A percentile compares a stretch with the other conserved stretches of the same genome.
phyloP scores from a whole-genome alignment of 92 coral and sea anemone genomes.

The Chrysogorgia sp. region DNA sequence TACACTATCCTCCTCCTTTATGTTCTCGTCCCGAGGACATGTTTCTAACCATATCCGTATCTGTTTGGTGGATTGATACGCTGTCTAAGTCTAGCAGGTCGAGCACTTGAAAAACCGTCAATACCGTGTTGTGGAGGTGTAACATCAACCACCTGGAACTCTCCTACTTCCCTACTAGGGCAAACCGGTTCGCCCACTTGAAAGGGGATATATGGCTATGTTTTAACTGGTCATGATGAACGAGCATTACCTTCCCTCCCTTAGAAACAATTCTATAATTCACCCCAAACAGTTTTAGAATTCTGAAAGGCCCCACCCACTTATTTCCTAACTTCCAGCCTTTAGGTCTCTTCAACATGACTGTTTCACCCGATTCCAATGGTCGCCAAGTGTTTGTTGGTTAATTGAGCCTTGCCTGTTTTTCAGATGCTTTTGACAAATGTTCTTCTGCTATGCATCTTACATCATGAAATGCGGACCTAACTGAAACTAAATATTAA shows the following conservation, averaged over 20 bases:
- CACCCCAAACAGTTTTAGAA: constrained; percentile 4
- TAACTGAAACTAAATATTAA: too few relatives aligned
- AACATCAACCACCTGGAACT: too few relatives aligned
- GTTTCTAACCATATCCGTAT: neutral
- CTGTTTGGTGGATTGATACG: neutral
- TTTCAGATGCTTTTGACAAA: constrained; percentile 10
- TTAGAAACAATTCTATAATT: constrained; percentile 11
- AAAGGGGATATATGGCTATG: constrained; percentile 36
- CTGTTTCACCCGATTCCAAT: constrained; percentile 21
- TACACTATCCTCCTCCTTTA: too few relatives aligned
- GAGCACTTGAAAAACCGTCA: constrained; percentile 6
- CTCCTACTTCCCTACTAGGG: too few relatives aligned
- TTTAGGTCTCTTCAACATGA: constrained; percentile 28
- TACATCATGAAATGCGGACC: too few relatives aligned
- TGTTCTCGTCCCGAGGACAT: too few relatives aligned
- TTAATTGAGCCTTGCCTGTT: constrained; percentile 17
- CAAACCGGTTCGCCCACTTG: too few relatives aligned
- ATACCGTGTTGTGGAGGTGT: constrained; percentile 11
- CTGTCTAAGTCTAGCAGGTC: constrained; percentile 17
- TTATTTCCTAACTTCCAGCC: too few relatives aligned
- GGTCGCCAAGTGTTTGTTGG: constrained; percentile 19
- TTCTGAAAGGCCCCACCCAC: neutral
- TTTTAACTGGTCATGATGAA: constrained; percentile 41
- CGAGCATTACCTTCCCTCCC: constrained; percentile 28
- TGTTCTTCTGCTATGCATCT: too few relatives aligned